These are phyloP conservation scores for Myripristis murdjan DNA, from an alignment of 2,797 vertebrate genomes.

Conservation along the genomic window DNA sequence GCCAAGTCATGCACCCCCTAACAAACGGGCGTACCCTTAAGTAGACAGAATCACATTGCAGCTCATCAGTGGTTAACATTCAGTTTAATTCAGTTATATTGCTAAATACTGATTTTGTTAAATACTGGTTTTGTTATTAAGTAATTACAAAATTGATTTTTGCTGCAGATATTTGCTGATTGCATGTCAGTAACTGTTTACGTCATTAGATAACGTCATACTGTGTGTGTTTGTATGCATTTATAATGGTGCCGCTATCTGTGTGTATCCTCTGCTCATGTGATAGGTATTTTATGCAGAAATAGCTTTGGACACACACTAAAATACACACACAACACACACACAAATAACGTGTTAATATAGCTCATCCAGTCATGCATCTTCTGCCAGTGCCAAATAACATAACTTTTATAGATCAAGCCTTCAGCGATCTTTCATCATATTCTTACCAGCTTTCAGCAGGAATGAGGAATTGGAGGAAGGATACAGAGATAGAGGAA, in stretches of 20 bases:
- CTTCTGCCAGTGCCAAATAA: not conserved
- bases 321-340: not conserved
- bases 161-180: no score
- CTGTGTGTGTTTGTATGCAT: not conserved
- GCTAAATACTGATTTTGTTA: not conserved
- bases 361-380: not conserved
- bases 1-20: no score
- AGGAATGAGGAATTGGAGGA: not conserved
- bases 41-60: no score
- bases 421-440: constrained; percentile 5
- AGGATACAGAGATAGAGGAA: not conserved
- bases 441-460: constrained; percentile 8
- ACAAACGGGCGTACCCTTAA: no score
- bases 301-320: not conserved
- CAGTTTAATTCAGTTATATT: no score
- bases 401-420: not conserved
- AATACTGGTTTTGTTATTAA: no score
- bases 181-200: no score
- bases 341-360: not conserved
- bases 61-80: no score
- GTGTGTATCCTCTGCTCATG: not conserved
- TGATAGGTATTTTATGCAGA: not conserved
- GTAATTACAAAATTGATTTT: no score
- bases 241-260: not conserved
- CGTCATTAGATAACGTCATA: no score